Base-by-base conservation (phyloP, 2,888 invertebrate genomes). In the Pimpla rufipes region DNA sequence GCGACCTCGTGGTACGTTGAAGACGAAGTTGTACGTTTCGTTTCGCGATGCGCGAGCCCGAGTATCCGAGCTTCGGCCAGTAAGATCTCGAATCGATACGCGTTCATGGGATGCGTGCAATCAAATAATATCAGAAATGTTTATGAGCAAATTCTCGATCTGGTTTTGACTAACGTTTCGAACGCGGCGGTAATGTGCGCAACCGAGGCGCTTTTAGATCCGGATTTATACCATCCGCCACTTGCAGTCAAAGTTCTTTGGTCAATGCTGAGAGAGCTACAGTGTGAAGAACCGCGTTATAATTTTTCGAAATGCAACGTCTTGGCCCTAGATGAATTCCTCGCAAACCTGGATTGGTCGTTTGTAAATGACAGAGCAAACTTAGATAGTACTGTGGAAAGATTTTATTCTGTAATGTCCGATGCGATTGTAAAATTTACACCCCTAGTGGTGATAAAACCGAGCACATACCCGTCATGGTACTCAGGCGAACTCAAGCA, bases 221-320 rank as follows among this genome's bases (percentile, higher is more conserved):
- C 18, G 4, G 64, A 64, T 40, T 16, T 21, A 1, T 64, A 64
- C 37, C 64, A 64, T 37, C 64, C 64, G 11, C 64, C 64, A 11
- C 42, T 64, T 11, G 6, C 42, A 10, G 21, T 11, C 2, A 18
- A n/a, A 0, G 35, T 64, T 16, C 11, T 16, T 1, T 64, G 64
- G 21, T 8, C 8, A 0, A 37, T 18, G 6, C 10, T 1, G 18
- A 10, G 13, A 6, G 42, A 64, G 16, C 6, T 42, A 5, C 18
- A 21, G 18, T 40, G 2, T 7, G 18, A 8, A 1, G 64, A 64
- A 64, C 21, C 10, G 4, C 18, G n/a, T 10, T 64, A 64, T 64
- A 10, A 40, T 40, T 64, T 11, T 8, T 18, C 7, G 0, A 64
- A 64, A 18, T 42, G 40, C 18, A 18, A 64, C 16, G 18, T 64